phyloP scores from a whole-genome alignment of 2,113 vertebrate genomes.

The Caranx ignobilis region DNA sequence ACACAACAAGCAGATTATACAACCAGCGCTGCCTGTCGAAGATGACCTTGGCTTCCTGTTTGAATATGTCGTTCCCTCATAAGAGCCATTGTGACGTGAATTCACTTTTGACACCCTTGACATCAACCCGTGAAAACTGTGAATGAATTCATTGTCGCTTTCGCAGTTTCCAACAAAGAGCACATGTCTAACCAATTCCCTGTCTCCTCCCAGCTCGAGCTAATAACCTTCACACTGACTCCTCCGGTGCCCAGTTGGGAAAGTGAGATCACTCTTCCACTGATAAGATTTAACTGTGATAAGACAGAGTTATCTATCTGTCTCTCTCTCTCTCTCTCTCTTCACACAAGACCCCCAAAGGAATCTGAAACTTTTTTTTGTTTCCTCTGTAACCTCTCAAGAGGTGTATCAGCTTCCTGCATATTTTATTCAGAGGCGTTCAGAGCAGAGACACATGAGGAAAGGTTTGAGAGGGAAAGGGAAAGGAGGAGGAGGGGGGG shows the following conservation, averaged over 20 bases:
- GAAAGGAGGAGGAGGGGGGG: not conserved
- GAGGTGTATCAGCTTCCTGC: conserved; percentile 29
- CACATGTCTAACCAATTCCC: not conserved
- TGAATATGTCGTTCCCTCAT: conserved; percentile 10
- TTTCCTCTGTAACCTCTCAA: conserved; percentile 24
- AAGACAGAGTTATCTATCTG: conserved; percentile 39
- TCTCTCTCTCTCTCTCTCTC: conserved; percentile 29
- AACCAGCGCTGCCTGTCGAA: not conserved
- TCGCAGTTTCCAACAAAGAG: not conserved
- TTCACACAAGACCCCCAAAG: conserved; percentile 18
- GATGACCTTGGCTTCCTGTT: conserved; percentile 16
- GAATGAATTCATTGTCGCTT: conserved; percentile 7
- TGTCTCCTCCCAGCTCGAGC: conserved; percentile 13
- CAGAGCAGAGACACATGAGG: conserved; percentile 11
- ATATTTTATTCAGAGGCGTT: conserved; percentile 47
- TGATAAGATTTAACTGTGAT: conserved; percentile 55
- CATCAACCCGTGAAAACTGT: not conserved
- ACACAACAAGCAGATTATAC: not conserved
- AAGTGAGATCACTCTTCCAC: conserved; percentile 34
- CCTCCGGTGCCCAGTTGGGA: conserved; percentile 51
- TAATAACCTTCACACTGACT: conserved; percentile 54
- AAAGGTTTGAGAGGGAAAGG: not conserved
- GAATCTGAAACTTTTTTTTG: conserved; percentile 6
- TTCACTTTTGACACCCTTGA: not conserved
- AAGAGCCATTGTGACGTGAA: conserved; percentile 25